Conservation (phyloP, 2,113 vertebrate species). For the Rattus rattus region DNA sequence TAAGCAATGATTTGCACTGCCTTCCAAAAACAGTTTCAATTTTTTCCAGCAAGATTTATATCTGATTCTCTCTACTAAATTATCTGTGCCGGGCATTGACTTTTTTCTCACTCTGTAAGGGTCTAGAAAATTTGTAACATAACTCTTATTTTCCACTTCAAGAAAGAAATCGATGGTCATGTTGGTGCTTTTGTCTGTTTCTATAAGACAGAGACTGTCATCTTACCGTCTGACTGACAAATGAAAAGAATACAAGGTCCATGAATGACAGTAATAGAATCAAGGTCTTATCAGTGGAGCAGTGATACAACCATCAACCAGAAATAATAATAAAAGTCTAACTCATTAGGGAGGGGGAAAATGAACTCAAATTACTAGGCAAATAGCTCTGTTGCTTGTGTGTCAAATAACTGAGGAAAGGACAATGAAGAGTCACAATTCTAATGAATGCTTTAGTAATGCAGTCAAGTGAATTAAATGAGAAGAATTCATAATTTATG, state of each 20-base stretch:
- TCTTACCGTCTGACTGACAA: background rate
- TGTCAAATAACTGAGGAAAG: background rate
- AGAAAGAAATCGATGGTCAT: slow-evolving; percentile 22
- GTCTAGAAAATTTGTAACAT: slow-evolving; percentile 27
- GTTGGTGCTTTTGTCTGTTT: background rate
- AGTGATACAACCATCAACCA: background rate
- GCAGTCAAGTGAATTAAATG: background rate
- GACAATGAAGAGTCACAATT: background rate
- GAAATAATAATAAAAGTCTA: slow-evolving; percentile 34
- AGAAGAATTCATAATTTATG: background rate
- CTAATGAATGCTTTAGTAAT: background rate
- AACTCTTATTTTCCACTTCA: slow-evolving; percentile 40
- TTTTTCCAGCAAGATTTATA: slow-evolving; percentile 57
- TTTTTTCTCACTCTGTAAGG: slow-evolving; percentile 31
- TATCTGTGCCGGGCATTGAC: slow-evolving; percentile 50
- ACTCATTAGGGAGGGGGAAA: background rate
- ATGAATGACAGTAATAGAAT: background rate
- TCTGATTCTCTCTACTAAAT: slow-evolving; percentile 55
- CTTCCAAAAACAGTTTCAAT: background rate
- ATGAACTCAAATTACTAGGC: background rate
- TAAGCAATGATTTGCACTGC: slow-evolving; percentile 60
- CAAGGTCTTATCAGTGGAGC: background rate
- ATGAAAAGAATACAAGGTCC: background rate
- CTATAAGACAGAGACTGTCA: background rate
- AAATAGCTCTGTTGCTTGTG: background rate